These are phyloP conservation scores for Pterois miles DNA, from an alignment of 2,797 vertebrate species.

Conservation along the genomic window DNA sequence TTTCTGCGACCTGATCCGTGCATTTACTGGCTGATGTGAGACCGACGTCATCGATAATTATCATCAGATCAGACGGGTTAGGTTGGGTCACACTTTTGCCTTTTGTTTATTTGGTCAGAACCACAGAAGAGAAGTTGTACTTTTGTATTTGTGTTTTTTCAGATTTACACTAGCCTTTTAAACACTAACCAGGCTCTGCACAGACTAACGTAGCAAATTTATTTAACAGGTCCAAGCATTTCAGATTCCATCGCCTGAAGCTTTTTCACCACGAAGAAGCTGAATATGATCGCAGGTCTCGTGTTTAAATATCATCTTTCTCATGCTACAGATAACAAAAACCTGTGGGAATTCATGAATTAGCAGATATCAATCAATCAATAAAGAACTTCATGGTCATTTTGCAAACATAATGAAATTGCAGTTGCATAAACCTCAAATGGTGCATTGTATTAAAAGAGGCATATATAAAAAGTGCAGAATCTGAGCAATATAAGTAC, in stretches of 20 bases:
- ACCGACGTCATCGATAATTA: not conserved
- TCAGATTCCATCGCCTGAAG: not conserved
- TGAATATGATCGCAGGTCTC: too few species aligned
- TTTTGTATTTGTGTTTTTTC: constrained; percentile 11
- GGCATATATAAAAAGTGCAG: too few species aligned
- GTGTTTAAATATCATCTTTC: not conserved
- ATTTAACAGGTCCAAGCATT: not conserved
- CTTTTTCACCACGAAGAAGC: not conserved
- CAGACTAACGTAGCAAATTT: not conserved
- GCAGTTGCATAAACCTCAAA: too few species aligned
- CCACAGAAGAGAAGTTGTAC: not conserved
- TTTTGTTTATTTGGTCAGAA: constrained; percentile 19
- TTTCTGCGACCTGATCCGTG: not conserved
- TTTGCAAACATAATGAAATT: too few species aligned
- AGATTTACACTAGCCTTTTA: not conserved
- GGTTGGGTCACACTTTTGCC: constrained; percentile 7
- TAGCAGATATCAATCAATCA: not conserved
- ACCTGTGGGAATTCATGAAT: not conserved
- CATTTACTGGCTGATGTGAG: not conserved
- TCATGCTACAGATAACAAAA: not conserved
- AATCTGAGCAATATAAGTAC: too few species aligned
- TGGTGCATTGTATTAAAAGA: too few species aligned
- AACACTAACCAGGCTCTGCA: too few species aligned
- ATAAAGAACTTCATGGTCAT: too few species aligned
- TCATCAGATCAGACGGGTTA: not conserved